Conservation (phyloP, 2,888 invertebrate species). For the Chelonus formosanus region DNA sequence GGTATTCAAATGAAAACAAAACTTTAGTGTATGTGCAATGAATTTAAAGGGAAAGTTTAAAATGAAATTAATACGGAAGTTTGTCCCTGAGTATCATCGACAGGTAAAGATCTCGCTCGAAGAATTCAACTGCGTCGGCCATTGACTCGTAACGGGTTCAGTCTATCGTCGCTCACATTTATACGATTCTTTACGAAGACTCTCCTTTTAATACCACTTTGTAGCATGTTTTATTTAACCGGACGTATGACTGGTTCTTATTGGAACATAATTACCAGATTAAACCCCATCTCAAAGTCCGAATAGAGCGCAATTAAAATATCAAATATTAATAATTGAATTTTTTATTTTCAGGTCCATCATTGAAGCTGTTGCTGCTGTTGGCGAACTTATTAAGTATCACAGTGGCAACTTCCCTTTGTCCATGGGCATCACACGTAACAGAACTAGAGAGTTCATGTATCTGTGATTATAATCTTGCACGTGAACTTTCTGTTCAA, state of each 20-base stretch:
- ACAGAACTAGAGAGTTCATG: constrained; percentile 83
- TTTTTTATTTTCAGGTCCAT: constrained; percentile 27
- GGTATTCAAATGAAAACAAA: too few relatives aligned
- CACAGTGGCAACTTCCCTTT: constrained; percentile 70
- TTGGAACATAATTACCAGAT: too few relatives aligned
- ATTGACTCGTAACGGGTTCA: constrained; percentile 60
- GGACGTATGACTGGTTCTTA: constrained; percentile 1
- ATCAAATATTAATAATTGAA: background rate
- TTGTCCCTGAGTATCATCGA: constrained; percentile 44
- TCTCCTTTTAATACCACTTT: constrained; percentile 6
- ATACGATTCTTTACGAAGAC: constrained; percentile 20
- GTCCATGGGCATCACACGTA: constrained; percentile 83
- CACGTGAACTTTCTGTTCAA: constrained; percentile 86
- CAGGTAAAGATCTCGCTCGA: constrained; percentile 48
- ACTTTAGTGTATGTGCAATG: background rate
- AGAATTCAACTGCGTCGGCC: constrained; percentile 48
- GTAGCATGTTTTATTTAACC: constrained; percentile 28
- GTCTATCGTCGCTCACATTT: constrained; percentile 41
- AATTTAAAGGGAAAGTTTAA: background rate
- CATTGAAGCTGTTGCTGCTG: constrained; percentile 43
- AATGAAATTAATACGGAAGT: background rate
- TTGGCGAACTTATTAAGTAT: constrained; percentile 41
- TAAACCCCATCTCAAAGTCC: too few relatives aligned
- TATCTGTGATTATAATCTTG: constrained; percentile 87
- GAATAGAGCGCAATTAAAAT: too few relatives aligned